Evolutionary conservation across 1,140 invertebrate genomes (phyloP).

Genomic region (Forficula auricularia): DNA sequence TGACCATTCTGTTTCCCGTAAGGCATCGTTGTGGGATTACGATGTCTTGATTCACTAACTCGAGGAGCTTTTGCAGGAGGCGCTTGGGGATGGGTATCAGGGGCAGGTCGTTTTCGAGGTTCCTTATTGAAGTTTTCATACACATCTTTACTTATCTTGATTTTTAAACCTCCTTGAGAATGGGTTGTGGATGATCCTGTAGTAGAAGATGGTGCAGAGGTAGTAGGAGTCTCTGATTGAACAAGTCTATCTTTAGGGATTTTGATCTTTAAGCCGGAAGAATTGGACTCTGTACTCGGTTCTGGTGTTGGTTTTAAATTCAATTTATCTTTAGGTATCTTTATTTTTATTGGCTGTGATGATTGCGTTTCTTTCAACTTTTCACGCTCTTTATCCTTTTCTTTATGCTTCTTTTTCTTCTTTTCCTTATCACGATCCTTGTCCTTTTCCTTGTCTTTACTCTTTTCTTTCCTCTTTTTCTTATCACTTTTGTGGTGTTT

Average conservation of each 20-base stretch:
- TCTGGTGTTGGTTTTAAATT: conserved; percentile 22
- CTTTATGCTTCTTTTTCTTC: conserved; percentile 38
- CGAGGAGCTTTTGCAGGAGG: conserved; percentile 10
- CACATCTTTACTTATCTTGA: conserved; percentile 17
- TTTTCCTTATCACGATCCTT: conserved; percentile 33
- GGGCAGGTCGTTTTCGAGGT: conserved; percentile 9
- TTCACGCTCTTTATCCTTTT: conserved; percentile 35
- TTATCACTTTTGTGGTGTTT: conserved; percentile 33
- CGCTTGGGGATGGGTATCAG: conserved; percentile 9
- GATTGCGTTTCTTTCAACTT: conserved; percentile 28
- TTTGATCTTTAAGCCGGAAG: conserved; percentile 37
- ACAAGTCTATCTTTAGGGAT: conserved; percentile 41
- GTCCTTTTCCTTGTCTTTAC: conserved; percentile 45
- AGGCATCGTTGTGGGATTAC: not conserved
- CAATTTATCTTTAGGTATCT: conserved; percentile 45
- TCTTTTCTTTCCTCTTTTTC: conserved; percentile 45
- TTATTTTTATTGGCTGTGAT: conserved; percentile 39
- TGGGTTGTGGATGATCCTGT: conserved; percentile 16
- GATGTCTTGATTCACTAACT: conserved; percentile 2
- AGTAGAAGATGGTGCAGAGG: conserved; percentile 13
- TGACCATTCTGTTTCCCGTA: conserved; percentile 11
- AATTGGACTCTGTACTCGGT: conserved; percentile 17
- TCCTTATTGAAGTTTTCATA: conserved; percentile 27
- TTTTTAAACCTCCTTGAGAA: conserved; percentile 15
- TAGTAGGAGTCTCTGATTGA: conserved; percentile 20